Base-by-base conservation (phyloP, 2,113 vertebrate genomes). In the Phoxinus phoxinus region DNA sequence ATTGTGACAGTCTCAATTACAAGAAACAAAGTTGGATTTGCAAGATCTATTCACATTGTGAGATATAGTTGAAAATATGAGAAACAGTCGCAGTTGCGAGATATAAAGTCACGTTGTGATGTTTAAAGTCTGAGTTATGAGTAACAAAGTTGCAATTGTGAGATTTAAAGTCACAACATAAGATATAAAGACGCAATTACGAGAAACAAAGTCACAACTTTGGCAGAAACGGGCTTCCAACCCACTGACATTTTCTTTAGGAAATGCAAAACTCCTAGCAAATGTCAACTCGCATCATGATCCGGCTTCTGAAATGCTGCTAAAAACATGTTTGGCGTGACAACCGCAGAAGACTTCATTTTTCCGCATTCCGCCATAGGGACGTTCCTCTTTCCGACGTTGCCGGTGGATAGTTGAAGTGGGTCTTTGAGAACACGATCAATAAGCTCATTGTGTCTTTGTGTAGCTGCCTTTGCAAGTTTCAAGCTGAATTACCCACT, bases 401-500 rank as follows among this genome's bases (percentile, higher is more conserved):
- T 59, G 53, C n/a, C 53, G 41, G 19, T 78, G 76, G 30, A 37
- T 59, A 59, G 76, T 25, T 56, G 27, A 56, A 35, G 4, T 32
- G 19, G 5, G 27, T 41, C 32, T 59, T 78, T 78, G 76, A 59
- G 23, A 41, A 58, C 6, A 9, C 12, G 0, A 59, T 79, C 53
- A 59, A n/a, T 25, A 37, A 44, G 32, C 56, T 44, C 58, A 44
- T 11, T 61, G 58, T 80, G 37, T 63, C 63, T 80, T 63, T 63
- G 56, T 80, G 35, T 17, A 63, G 37, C 37, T 41, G 35, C 77
- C 35, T 61, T 61, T 63, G n/a, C 56, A 9, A 3, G 6, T 61
- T 81, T 81, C 41, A 65, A 67, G 59, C 56, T 2, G 35, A 44
- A 79, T 41, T 59, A 79, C 37, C n/a, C n/a, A 80, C 56, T 61